phyloP scores from a whole-genome alignment of 30 jellyfish, hydroid and myxozoan genomes.

The Pseudorhiza aurosa region DNA sequence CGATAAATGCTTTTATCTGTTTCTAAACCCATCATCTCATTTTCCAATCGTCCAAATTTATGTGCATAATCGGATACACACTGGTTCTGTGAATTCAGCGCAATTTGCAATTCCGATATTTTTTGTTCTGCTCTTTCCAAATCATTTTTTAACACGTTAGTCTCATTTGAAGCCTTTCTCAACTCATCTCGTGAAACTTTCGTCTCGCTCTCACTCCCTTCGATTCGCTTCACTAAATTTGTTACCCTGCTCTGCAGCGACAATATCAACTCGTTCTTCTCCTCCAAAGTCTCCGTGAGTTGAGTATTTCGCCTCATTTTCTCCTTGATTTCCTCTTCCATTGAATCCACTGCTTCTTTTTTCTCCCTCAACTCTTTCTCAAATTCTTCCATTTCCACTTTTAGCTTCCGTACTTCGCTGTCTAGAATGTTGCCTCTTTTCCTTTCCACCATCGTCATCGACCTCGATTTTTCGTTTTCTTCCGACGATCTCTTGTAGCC shows the following conservation, averaged over 20 bases:
- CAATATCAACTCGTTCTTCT: conserved; percentile 50
- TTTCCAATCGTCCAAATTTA: conserved; percentile 20
- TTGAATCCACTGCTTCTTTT: conserved; percentile 20
- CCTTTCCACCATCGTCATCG: conserved; percentile 15
- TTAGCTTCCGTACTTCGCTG: conserved; percentile 29
- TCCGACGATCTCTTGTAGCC: conserved; percentile 6
- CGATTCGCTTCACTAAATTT: conserved; percentile 28
- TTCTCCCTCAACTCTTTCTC: conserved; percentile 23
- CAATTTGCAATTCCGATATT: conserved; percentile 26
- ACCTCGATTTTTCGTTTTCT: conserved; percentile 25
- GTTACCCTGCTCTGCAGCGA: conserved; percentile 49
- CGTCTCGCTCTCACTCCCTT: conserved; percentile 19
- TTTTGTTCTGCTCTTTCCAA: conserved; percentile 33
- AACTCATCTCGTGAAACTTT: conserved; percentile 26
- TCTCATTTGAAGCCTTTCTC: conserved; percentile 7
- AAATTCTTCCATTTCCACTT: conserved; percentile 34
- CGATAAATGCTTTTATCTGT: conserved; percentile 56
- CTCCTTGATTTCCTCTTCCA: conserved; percentile 53
- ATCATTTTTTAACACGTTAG: conserved; percentile 9
- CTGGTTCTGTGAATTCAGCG: conserved; percentile 15
- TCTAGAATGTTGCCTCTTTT: conserved; percentile 33
- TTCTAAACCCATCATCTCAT: conserved; percentile 50
- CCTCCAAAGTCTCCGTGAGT: conserved; percentile 24
- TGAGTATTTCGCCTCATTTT: conserved; percentile 37
- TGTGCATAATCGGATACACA: background rate